Evolutionary conservation across 2,797 vertebrate species (phyloP).

Genomic region (Chiroxiphia lanceolata): DNA sequence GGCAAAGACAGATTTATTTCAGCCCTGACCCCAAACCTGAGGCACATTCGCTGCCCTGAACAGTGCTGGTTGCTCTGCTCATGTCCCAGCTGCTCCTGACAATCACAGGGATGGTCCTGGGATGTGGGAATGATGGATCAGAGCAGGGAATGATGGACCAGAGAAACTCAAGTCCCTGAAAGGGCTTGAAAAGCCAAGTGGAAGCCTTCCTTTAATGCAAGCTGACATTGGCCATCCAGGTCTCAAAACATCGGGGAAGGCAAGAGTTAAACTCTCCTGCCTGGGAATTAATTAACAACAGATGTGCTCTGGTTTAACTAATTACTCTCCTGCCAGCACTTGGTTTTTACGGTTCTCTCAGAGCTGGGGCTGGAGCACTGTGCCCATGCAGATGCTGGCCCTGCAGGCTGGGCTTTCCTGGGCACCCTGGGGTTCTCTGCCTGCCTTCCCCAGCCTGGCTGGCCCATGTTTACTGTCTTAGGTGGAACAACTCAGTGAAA

Average conservation of each 20-base stretch:
- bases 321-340: conserved; percentile 66
- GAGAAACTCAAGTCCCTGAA: not conserved
- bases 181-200: not conserved
- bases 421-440: not conserved
- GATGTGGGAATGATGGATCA: not conserved
- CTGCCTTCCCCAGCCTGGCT: not conserved
- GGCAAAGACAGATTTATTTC: not conserved
- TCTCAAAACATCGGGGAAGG: not conserved
- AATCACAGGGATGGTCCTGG: not conserved
- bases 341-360: conserved; percentile 18
- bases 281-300: conserved; percentile 71
- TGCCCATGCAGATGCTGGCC: not conserved
- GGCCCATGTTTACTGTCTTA: not conserved
- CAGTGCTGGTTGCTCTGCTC: not conserved
- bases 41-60: rapidly evolving
- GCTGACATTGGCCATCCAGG: not conserved
- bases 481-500: not conserved
- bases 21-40: not conserved
- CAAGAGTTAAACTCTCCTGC: conserved; percentile 67
- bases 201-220: not conserved
- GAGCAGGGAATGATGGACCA: too few relatives aligned
- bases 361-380: not conserved
- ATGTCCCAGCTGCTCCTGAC: rapidly evolving
- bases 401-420: not conserved
- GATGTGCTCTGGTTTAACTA: conserved; percentile 68